These are phyloP conservation scores for Rhabdophis nuchalis DNA, from an alignment of 2,797 vertebrate genomes.

Conservation along the genomic window DNA sequence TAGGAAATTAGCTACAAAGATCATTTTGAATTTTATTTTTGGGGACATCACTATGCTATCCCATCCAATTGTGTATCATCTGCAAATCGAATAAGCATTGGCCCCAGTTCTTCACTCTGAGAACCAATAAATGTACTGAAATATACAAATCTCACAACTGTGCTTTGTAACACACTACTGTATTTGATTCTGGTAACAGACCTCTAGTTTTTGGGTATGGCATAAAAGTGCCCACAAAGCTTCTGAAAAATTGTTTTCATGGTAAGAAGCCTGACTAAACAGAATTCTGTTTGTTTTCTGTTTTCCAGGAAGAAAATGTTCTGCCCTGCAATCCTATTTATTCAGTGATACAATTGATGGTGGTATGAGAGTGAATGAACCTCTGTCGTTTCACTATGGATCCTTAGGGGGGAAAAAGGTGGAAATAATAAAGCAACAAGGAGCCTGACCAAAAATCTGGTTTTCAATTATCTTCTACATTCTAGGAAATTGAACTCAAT, in stretches of 20 bases:
- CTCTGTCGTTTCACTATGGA: neutral
- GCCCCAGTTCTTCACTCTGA: neutral
- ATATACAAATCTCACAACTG: neutral
- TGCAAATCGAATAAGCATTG: neutral
- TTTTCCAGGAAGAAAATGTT: neutral
- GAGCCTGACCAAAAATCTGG: neutral
- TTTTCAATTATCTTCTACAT: neutral
- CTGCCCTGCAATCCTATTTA: neutral
- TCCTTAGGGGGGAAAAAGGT: neutral
- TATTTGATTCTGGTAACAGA: neutral
- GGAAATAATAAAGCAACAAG: neutral
- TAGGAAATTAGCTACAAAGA: neutral
- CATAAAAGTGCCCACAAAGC: neutral
- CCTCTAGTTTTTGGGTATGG: neutral
- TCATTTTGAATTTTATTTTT: neutral
- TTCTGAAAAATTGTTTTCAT: neutral
- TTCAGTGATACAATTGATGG: neutral
- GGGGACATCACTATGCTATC: neutral
- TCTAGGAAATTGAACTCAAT: neutral
- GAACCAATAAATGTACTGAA: neutral
- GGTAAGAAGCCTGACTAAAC: neutral
- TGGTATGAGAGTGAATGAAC: neutral
- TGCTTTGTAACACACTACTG: neutral
- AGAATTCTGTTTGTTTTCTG: neutral
- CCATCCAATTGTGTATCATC: neutral